Base-by-base conservation (phyloP, 2,113 vertebrate genomes). In the Poeciliopsis prolifica region DNA sequence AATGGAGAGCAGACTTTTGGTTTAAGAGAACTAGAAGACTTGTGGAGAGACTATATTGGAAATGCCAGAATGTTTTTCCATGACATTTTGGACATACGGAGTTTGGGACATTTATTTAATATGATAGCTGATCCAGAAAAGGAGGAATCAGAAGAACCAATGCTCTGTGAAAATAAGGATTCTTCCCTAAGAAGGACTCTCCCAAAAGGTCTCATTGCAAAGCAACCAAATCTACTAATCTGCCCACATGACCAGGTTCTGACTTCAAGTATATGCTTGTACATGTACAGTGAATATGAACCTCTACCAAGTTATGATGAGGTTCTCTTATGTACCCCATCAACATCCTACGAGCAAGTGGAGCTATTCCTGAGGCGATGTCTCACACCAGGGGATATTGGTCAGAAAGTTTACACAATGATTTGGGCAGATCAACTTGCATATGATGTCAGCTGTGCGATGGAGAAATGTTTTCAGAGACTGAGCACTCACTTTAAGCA, bases 341-440 rank as follows among this genome's bases (percentile, higher is more conserved):
- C 83, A 1, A 99, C 96, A 24, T 89, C 92, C 0, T 94, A 93
- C 0, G 98, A 99, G 81, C 94, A 98, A 80, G 97, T 96, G 74
- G 97, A 92, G 19, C 94, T 99, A 17, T 96, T 99, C 58, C 90
- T 99, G 70, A 94, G 94, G 68, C 92, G 97, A 15, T 98, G 97
- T 88, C 94, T 99, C 54, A 90, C 91, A 5, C 65, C 64, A 1
- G 93, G 95, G 40, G 78, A 75, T 2, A 11, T 0, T 0, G 96
- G 90, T 15, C 74, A 63, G 69, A 96, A 95, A 82, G 93, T 98
- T 70, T 97, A 99, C 87, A 94, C 94, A 66, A 91, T 99, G 77
- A 88, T 99, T 1, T 97, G 91, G 0, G 97, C 95, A 0, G 97
- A 98, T 30, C 94, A 95, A 77, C 95, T 99, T 61, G 91, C 94